Base-by-base conservation (phyloP, 1,140 invertebrate species). In the Calephelis nemesis region DNA sequence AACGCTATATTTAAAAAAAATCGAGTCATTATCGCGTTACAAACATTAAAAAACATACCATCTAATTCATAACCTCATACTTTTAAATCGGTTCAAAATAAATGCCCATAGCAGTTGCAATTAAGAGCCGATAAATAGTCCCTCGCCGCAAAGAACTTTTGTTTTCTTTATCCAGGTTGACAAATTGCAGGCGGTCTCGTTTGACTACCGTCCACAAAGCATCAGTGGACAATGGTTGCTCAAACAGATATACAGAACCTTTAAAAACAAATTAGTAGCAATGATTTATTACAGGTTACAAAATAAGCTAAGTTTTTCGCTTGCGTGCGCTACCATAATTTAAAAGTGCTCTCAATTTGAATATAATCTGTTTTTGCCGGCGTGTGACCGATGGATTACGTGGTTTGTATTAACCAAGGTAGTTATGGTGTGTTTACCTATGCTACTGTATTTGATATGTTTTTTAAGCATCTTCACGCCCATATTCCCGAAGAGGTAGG, bases 181-280 rank as follows among this genome's bases (percentile, higher is more conserved):
- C 87, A 87, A 89, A 89, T 87, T 85, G 68, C 75, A 72, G 15
- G 76, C 82, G 81, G 85, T 73, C 69, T 68, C 76, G 83, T 85
- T 85, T 76, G 73, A 74, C 71, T 75, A 58, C 73, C 65, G 66
- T 58, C 52, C 74, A 84, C 82, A 84, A 82, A 81, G 81, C 82
- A 83, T 86, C 75, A 72, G 78, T 74, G 71, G 70, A 87, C 83
- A 87, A 85, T 83, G 81, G 84, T 86, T 85, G 79, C 83, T 81
- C 83, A 82, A 77, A 77, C 77, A 84, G 80, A 87, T 85, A 87
- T 77, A 79, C 77, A 77, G 86, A 88, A 90, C 82, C 81, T 91
- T 91, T 88, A 91, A 91, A 91, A 91, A 87, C 88, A 91, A 91
- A 91, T 91, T 90, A 91, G 87, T 82, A 79, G 83, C 79, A 74